A percentile compares a stretch with the other conserved stretches of the same genome.
Conservation (phyloP, 2,888 invertebrate species). For the Copidosoma aretas region DNA sequence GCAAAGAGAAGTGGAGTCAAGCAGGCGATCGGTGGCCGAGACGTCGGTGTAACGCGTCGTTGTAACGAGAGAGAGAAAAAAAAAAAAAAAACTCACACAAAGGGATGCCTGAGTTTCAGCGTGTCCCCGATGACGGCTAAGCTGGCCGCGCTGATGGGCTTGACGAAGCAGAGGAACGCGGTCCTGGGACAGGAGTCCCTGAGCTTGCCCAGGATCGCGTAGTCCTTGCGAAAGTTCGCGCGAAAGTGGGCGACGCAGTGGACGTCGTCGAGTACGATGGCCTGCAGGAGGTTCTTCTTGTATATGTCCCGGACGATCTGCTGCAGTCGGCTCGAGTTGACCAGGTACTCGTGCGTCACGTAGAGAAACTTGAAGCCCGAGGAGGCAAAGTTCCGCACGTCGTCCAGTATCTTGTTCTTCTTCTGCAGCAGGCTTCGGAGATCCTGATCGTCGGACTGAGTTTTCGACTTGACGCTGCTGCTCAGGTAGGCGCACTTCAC, state of each 20-base stretch:
- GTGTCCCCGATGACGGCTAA: background rate
- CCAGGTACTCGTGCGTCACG: constrained; percentile 9
- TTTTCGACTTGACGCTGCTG: background rate
- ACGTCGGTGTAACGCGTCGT: background rate
- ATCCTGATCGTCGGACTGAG: background rate
- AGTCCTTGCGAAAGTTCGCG: background rate
- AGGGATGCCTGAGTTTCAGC: constrained; percentile 11
- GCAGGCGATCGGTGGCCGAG: background rate
- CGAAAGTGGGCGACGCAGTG: constrained; percentile 1
- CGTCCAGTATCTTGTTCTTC: constrained; percentile 22
- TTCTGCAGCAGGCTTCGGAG: constrained; percentile 21
- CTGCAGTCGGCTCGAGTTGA: constrained; percentile 6
- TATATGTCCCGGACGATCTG: constrained; percentile 14
- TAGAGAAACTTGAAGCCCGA: constrained; percentile 29
- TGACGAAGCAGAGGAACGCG: constrained; percentile 14
- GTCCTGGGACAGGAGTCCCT: constrained; percentile 1
- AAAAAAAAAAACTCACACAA: constrained; percentile 29
- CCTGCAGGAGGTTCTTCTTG: constrained; percentile 14
- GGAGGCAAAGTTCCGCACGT: background rate
- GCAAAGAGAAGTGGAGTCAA: background rate
- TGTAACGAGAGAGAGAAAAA: too few species aligned
- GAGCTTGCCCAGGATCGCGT: constrained; percentile 1
- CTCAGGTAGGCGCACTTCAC: constrained; percentile 17
- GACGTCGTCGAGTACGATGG: constrained; percentile 21
- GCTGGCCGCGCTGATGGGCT: constrained; percentile 6